Percentiles rank a stretch among this genome's conserved stretches.
phyloP scores from a whole-genome alignment of 1,140 invertebrate genomes.

The Bradynema listronoti region DNA sequence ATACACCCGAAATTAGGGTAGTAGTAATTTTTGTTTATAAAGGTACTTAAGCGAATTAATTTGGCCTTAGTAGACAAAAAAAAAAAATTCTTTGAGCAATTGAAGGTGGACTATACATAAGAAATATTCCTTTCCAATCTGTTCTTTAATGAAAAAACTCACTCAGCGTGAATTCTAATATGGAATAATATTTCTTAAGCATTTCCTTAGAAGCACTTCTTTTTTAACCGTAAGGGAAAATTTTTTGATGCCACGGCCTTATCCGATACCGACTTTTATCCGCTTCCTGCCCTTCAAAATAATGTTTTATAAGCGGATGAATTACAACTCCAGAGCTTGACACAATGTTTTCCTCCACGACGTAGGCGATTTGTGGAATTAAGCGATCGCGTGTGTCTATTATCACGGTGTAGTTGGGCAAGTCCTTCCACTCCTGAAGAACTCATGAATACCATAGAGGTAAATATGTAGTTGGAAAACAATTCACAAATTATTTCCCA shows the following conservation, averaged over 20 bases:
- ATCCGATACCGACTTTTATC: slow-evolving; percentile 22
- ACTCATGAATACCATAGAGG: too few relatives aligned
- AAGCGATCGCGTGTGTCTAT: slow-evolving; percentile 59
- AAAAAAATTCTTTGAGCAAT: too few relatives aligned
- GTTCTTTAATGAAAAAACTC: slow-evolving; percentile 75
- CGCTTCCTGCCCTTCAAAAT: slow-evolving; percentile 44
- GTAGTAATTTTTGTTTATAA: too few relatives aligned
- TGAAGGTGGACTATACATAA: too few relatives aligned
- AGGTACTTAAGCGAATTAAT: too few relatives aligned
- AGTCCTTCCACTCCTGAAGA: slow-evolving; percentile 55
- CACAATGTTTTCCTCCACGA: slow-evolving; percentile 60
- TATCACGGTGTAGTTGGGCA: slow-evolving; percentile 60
- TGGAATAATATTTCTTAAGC: too few relatives aligned
- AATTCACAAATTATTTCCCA: too few relatives aligned
- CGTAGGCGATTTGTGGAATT: slow-evolving; percentile 59
- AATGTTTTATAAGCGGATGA: slow-evolving; percentile 43
- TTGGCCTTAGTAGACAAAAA: too few relatives aligned
- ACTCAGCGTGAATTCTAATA: slow-evolving; percentile 82
- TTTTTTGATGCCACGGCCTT: slow-evolving; percentile 29
- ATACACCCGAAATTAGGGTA: too few relatives aligned
- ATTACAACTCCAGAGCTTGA: slow-evolving; percentile 51
- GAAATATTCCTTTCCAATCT: slow-evolving; percentile 53
- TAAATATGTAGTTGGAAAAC: too few relatives aligned
- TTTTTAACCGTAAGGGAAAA: slow-evolving; percentile 24
- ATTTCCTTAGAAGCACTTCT: too few relatives aligned